phyloP scores from a whole-genome alignment of 2,888 invertebrate genomes.

The Cosmia pyralina region DNA sequence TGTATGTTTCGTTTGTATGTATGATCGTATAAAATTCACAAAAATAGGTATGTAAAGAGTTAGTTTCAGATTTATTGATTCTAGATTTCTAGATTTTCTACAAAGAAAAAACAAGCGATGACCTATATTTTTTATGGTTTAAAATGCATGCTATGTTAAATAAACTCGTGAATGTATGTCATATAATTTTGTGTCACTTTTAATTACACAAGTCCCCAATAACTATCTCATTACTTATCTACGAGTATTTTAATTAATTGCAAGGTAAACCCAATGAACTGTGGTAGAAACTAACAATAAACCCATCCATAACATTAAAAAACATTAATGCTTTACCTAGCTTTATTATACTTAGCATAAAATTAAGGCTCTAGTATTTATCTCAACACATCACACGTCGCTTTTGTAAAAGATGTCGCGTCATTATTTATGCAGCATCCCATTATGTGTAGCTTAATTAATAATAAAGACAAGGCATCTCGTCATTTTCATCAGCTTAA shows the following conservation, averaged over 20 bases:
- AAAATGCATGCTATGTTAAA: too few species aligned
- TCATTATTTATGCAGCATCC: conserved; percentile 47
- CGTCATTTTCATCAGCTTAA: conserved; percentile 51
- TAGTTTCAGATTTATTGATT: too few species aligned
- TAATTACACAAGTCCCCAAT: too few species aligned
- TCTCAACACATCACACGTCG: conserved; percentile 7
- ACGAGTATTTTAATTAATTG: not conserved
- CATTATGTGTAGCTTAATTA: conserved; percentile 45
- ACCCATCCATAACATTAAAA: not conserved
- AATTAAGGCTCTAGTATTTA: not conserved
- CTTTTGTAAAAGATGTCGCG: conserved; percentile 3
- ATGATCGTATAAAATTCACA: too few species aligned
- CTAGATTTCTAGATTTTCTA: too few species aligned
- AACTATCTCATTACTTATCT: not conserved
- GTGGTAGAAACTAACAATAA: conserved; percentile 7
- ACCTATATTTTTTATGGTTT: too few species aligned
- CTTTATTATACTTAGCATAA: not conserved
- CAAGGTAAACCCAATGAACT: conserved; percentile 20
- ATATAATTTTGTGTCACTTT: not conserved
- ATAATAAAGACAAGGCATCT: conserved; percentile 44
- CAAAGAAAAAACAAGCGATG: too few species aligned
- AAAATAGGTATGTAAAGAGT: too few species aligned
- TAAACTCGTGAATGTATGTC: not conserved
- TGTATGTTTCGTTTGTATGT: too few species aligned
- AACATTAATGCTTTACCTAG: not conserved